A percentile compares a stretch with the other conserved stretches of the same genome.
These are phyloP conservation scores for Calameuta filiformis DNA, from an alignment of 2,888 invertebrate genomes.

Conservation along the genomic window DNA sequence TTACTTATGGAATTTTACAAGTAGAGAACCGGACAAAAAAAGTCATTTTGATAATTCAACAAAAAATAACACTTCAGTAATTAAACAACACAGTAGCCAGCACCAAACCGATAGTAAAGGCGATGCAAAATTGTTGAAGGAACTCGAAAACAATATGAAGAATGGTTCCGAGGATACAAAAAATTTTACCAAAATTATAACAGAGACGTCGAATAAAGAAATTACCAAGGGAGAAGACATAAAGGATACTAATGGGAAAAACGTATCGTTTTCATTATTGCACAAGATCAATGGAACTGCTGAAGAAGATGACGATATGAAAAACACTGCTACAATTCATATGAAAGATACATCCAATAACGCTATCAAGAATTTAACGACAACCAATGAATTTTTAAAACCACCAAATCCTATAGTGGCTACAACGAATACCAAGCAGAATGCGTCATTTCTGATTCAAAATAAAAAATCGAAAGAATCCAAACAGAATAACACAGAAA, in stretches of 20 bases:
- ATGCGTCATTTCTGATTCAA: not conserved
- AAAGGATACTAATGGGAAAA: not conserved
- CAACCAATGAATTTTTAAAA: not conserved
- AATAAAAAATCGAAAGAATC: not conserved
- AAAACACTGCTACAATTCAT: not conserved
- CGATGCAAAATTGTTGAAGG: not conserved
- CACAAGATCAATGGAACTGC: not conserved
- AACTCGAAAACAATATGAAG: not conserved
- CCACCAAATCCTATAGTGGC: not conserved
- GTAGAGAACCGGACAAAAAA: too few species aligned
- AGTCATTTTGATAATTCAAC: slow-evolving; percentile 14
- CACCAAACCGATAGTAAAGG: not conserved
- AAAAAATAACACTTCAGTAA: slow-evolving; percentile 20
- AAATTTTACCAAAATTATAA: not conserved
- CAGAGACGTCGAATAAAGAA: not conserved
- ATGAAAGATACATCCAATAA: not conserved
- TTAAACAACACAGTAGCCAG: not conserved
- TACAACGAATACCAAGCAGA: not conserved
- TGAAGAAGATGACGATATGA: not conserved
- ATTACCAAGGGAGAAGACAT: not conserved
- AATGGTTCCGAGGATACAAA: not conserved
- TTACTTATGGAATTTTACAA: not conserved
- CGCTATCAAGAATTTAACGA: not conserved
- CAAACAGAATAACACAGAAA: not conserved
- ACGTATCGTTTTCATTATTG: not conserved